Evolutionary conservation across 2,113 vertebrate species (phyloP).

Genomic region (Sterna hirundo): DNA sequence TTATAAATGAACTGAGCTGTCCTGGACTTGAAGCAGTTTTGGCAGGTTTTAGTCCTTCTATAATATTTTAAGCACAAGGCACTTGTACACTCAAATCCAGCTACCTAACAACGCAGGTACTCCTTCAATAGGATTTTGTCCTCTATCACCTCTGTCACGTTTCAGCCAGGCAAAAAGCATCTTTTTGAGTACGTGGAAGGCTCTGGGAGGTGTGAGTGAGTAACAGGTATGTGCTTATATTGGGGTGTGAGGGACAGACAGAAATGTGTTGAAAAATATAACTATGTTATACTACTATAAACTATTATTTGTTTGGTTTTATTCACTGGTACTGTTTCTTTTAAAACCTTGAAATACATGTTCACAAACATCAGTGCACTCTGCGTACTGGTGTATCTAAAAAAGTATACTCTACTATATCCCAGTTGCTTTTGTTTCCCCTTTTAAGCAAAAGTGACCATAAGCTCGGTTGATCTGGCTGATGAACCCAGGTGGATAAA

Average conservation of each 20-base stretch:
- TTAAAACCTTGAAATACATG: background rate
- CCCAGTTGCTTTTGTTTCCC: background rate
- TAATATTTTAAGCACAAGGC: background rate
- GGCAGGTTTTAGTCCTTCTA: background rate
- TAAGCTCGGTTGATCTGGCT: background rate
- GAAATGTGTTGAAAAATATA: background rate
- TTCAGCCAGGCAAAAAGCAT: background rate
- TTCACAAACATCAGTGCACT: background rate
- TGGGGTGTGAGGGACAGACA: background rate
- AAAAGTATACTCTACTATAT: background rate
- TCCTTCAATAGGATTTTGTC: background rate
- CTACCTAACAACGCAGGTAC: background rate
- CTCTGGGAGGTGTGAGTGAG: background rate
- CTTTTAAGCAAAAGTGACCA: background rate
- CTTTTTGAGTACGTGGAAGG: background rate
- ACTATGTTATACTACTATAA: background rate
- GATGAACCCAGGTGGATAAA: background rate
- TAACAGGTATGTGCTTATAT: background rate
- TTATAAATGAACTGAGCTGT: background rate
- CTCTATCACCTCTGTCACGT: background rate
- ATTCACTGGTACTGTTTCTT: background rate
- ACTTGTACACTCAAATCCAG: background rate
- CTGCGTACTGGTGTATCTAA: background rate
- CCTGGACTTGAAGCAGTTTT: background rate
- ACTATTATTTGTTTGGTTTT: background rate